Evolutionary conservation across 1,140 invertebrate species (phyloP).

Genomic region (Camponotus pennsylvanicus): DNA sequence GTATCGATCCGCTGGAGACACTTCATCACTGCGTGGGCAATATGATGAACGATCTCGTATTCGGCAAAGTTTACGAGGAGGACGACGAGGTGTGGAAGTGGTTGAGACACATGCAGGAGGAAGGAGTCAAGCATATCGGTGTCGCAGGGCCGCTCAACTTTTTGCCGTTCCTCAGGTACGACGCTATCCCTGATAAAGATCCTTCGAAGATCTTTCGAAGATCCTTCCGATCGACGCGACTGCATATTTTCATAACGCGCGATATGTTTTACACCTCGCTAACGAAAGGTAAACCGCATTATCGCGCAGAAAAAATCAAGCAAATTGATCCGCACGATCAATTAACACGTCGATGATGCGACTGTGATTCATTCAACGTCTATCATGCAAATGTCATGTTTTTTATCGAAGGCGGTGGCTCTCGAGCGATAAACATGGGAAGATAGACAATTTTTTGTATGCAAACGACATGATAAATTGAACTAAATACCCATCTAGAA

Average conservation of each 20-base stretch:
- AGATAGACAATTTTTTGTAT: slow-evolving; percentile 2
- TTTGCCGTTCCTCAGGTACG: slow-evolving; percentile 92
- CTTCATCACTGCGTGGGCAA: slow-evolving; percentile 92
- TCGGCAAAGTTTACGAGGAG: slow-evolving; percentile 90
- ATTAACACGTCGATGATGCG: slow-evolving; percentile 29
- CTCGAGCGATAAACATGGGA: neutral
- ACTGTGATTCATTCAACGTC: slow-evolving; percentile 14
- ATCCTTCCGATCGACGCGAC: neutral
- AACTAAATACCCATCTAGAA: neutral
- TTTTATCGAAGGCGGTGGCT: slow-evolving; percentile 1
- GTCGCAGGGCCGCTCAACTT: slow-evolving; percentile 94
- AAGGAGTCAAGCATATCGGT: slow-evolving; percentile 92
- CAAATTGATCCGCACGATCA: slow-evolving; percentile 20
- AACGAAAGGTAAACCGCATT: slow-evolving; percentile 43
- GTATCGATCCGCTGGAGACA: slow-evolving; percentile 84
- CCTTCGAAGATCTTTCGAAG: neutral
- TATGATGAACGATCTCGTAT: slow-evolving; percentile 91
- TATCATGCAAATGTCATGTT: slow-evolving; percentile 47
- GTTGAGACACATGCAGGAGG: slow-evolving; percentile 91
- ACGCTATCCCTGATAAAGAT: slow-evolving; percentile 4
- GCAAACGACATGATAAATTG: neutral
- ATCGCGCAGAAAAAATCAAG: slow-evolving; percentile 14
- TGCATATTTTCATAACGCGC: neutral
- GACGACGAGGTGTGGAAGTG: slow-evolving; percentile 91
- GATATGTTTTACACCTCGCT: neutral